These are phyloP conservation scores for Pyrrhia umbra DNA, from an alignment of 2,888 invertebrate genomes.

Conservation along the genomic window DNA sequence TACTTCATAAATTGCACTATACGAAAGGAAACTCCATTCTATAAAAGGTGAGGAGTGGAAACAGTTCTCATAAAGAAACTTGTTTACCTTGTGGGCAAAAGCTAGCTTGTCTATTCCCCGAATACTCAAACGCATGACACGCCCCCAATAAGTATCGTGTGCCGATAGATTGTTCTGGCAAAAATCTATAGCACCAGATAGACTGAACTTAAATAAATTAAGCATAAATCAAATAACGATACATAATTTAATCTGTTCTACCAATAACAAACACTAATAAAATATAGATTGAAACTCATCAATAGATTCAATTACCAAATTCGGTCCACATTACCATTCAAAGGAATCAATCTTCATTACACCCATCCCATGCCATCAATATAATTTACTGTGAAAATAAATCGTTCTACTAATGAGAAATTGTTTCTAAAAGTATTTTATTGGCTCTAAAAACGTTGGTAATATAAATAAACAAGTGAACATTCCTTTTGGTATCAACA, in stretches of 20 bases:
- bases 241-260: slow-evolving; percentile 22
- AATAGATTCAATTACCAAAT: slow-evolving; percentile 47
- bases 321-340: slow-evolving; percentile 14
- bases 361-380: slow-evolving; percentile 6
- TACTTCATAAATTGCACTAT: too few species aligned
- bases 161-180: too few species aligned
- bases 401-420: slow-evolving; percentile 50
- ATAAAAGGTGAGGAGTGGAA: too few species aligned
- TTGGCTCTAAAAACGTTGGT: slow-evolving; percentile 64
- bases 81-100: too few species aligned
- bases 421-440: slow-evolving; percentile 65
- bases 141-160: too few species aligned
- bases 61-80: too few species aligned
- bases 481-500: slow-evolving; percentile 36
- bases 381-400: slow-evolving; percentile 35
- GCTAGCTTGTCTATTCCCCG: too few species aligned
- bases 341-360: slow-evolving; percentile 49
- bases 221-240: background rate
- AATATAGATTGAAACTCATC: slow-evolving; percentile 34
- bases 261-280: slow-evolving; percentile 27
- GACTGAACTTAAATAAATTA: background rate
- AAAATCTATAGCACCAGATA: too few species aligned
- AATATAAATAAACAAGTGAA: slow-evolving; percentile 65
- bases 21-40: too few species aligned
- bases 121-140: too few species aligned